Evolutionary conservation across 2,888 invertebrate genomes (phyloP).

Genomic region (Oscheius sp.): DNA sequence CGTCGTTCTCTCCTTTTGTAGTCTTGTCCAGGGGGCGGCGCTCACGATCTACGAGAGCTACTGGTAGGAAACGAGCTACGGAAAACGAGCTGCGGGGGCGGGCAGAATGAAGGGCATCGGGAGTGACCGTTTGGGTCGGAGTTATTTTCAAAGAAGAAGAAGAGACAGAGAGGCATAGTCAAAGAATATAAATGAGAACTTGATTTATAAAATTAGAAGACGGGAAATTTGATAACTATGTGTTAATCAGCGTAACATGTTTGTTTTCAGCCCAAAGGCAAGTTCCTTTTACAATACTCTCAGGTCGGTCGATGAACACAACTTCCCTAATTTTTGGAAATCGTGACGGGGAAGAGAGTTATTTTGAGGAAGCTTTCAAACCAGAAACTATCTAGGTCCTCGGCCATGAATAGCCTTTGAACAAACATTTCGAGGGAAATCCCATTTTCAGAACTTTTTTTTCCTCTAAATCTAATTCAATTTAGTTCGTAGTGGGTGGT

Average conservation of each 20-base stretch:
- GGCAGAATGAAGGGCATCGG: neutral
- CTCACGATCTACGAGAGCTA: slow-evolving; percentile 17
- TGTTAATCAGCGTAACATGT: neutral
- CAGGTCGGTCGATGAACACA: neutral
- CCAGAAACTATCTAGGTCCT: slow-evolving; percentile 11
- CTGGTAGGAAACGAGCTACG: slow-evolving; percentile 20
- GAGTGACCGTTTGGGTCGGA: neutral
- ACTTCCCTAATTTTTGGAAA: neutral
- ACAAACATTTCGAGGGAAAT: neutral
- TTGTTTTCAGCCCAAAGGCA: neutral
- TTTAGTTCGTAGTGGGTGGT: too few species aligned
- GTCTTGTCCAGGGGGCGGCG: slow-evolving; percentile 18
- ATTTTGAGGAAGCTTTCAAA: slow-evolving; percentile 11
- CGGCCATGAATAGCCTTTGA: slow-evolving; percentile 3
- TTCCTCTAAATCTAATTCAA: neutral
- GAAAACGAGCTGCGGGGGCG: slow-evolving; percentile 21
- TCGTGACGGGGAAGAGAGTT: slow-evolving; percentile 4
- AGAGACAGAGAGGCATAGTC: neutral
- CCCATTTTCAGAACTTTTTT: neutral
- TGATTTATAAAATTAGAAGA: neutral
- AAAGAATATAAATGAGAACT: neutral
- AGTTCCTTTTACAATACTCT: neutral
- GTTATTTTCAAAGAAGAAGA: neutral
- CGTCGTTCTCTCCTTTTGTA: slow-evolving; percentile 14
- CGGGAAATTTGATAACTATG: neutral